phyloP scores from a whole-genome alignment of 2,888 invertebrate species.

The Eupithecia abbreviata region DNA sequence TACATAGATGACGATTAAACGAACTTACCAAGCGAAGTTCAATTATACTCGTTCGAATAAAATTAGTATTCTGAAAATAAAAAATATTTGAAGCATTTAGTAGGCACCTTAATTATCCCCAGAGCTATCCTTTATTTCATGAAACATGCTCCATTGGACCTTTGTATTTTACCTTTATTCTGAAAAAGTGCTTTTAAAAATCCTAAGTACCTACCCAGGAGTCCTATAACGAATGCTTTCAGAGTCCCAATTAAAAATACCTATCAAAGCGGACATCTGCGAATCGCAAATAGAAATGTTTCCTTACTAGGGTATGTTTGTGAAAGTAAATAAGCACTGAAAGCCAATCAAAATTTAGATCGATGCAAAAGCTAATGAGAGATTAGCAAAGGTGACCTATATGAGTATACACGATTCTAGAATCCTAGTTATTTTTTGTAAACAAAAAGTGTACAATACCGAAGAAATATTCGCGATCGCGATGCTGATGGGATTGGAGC shows the following conservation, averaged over 20 bases:
- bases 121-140: neutral
- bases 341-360: neutral
- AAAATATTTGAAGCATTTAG: no score
- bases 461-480: neutral
- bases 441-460: neutral
- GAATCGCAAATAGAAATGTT: neutral
- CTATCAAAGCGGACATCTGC: neutral
- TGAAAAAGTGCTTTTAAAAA: neutral
- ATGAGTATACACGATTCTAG: neutral
- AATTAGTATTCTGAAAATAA: no score
- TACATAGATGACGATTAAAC: no score
- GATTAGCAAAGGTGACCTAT: neutral
- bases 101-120: neutral
- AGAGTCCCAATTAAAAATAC: neutral
- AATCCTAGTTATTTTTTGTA: neutral
- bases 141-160: neutral
- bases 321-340: neutral
- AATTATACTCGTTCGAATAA: no score
- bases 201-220: neutral
- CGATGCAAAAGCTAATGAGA: neutral
- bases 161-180: neutral
- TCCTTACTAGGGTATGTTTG: neutral
- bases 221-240: neutral
- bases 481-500: neutral
- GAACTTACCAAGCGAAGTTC: no score